Percentiles rank a stretch among this genome's conserved stretches.
Evolutionary conservation across 2,113 vertebrate genomes (phyloP).

Genomic region (Diphyllodes magnificus): DNA sequence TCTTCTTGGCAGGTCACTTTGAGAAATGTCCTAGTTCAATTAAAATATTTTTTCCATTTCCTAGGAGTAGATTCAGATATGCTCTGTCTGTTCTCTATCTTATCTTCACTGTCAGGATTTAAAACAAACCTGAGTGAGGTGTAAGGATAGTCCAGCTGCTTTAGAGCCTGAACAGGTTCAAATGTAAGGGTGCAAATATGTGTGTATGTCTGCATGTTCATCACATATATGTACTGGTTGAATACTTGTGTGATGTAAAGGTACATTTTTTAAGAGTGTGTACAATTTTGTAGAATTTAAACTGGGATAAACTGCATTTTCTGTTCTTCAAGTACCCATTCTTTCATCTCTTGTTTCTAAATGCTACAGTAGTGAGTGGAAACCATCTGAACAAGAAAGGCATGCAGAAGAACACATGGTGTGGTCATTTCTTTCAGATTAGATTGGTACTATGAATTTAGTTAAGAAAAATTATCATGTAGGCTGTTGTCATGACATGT

Average conservation of each 20-base stretch:
- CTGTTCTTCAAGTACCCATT: not conserved
- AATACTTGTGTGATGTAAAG: not conserved
- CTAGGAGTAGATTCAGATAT: slow-evolving; percentile 59
- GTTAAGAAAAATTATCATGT: not conserved
- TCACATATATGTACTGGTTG: not conserved
- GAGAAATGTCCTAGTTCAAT: slow-evolving; percentile 55
- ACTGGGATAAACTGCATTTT: not conserved
- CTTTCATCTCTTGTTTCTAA: not conserved
- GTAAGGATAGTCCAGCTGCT: not conserved
- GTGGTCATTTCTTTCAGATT: not conserved
- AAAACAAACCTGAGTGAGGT: slow-evolving; percentile 45
- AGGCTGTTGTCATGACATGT: not conserved
- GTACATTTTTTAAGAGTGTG: not conserved
- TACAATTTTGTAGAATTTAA: not conserved
- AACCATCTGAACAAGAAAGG: not conserved
- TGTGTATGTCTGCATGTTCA: not conserved
- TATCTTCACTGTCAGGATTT: slow-evolving; percentile 51
- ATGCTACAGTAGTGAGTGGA: not conserved
- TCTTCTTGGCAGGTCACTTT: slow-evolving; percentile 58
- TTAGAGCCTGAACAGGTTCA: not conserved
- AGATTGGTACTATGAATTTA: not conserved
- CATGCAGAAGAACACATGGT: not conserved
- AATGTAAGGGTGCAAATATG: not conserved
- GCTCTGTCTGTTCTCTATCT: slow-evolving; percentile 55
- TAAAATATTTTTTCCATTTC: slow-evolving; percentile 65